Base-by-base conservation (phyloP, 2,113 vertebrate genomes). In the Tenebrosternarchus preto region DNA sequence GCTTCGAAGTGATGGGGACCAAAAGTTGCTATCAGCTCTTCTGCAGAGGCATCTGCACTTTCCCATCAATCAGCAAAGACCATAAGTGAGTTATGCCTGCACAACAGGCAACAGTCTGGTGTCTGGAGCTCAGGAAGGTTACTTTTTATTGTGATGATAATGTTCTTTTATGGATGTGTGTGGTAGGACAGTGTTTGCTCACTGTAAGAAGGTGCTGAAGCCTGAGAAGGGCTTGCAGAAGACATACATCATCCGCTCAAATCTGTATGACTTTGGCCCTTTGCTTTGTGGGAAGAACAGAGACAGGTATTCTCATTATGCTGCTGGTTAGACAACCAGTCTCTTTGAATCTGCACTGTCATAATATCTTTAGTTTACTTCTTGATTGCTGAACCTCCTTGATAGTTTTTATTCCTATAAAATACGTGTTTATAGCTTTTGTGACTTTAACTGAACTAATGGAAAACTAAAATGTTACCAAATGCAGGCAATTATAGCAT, bases 221-320 rank as follows among this genome's bases (percentile, higher is more conserved):
- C 17, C 53, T 1, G 77, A 90, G 1, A 93, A 94, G 39, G 86
- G 91, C 1, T 5, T 95, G 73, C 90, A 87, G 79, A 98, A 95
- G 88, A 88, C 94, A 1, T 98, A 95, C 7, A 57, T 96, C 2
- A 73, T 91, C 66, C 88, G 88, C 74, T 78, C 81, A 0, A 87
- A 91, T 0, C 85, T 87, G 8, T 98, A 95, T 89, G 91, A 96
- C 81, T 99, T 97, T 1, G 98, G 98, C 16, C 95, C 96, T 0
- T 89, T 99, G 82, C 91, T 97, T 11, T 98, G 95, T 86, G 94
- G 96, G 66, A 97, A 95, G 86, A 94, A 92, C 67, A 95, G 95
- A 89, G 95, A 97, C 36, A 92, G 94, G 98, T 97, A 91, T 27
- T 50, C 27, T 24, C 29, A 25, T 73, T 80, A 22, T 31, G 27